These are phyloP conservation scores for Netelia melanura DNA, from an alignment of 2,888 invertebrate species.

Conservation along the genomic window DNA sequence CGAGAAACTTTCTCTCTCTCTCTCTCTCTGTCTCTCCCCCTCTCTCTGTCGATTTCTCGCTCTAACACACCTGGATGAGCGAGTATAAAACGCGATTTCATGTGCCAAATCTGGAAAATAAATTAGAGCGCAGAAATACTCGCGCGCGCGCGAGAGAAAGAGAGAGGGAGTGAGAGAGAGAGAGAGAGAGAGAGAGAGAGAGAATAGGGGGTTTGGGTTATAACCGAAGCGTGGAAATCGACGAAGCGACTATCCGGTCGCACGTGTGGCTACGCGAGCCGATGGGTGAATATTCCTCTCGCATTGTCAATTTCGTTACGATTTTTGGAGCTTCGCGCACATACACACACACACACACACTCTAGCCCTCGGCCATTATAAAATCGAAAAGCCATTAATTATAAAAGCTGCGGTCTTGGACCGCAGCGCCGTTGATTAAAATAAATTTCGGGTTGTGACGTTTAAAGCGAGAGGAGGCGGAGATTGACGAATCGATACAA, in stretches of 20 bases:
- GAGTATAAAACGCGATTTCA: constrained; percentile 55
- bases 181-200: not conserved
- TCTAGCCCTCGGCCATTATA: constrained; percentile 34
- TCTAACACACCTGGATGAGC: constrained; percentile 55
- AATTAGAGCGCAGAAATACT: constrained; percentile 45
- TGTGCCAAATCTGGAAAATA: constrained; percentile 63
- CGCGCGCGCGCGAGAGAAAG: not conserved
- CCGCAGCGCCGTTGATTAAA: constrained; percentile 34
- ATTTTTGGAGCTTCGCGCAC: constrained; percentile 46
- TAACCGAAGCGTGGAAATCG: constrained; percentile 44
- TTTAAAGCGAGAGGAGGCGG: constrained; percentile 1
- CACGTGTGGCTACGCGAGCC: constrained; percentile 29
- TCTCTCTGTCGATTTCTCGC: not conserved
- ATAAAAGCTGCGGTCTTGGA: constrained; percentile 16
- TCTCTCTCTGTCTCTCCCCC: not conserved
- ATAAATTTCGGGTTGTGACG: constrained; percentile 36
- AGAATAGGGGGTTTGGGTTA: constrained; percentile 10
- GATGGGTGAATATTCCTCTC: constrained; percentile 22
- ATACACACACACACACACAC: not conserved
- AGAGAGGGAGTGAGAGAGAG: constrained; percentile 6
- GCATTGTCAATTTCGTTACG: constrained; percentile 63
- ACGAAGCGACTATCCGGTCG: constrained; percentile 60
- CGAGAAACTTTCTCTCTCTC: constrained; percentile 13
- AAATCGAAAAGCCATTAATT: constrained; percentile 63
- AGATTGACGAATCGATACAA: constrained; percentile 8